Conservation (phyloP, 2,797 vertebrate genomes). For the Tachyglossus aculeatus region DNA sequence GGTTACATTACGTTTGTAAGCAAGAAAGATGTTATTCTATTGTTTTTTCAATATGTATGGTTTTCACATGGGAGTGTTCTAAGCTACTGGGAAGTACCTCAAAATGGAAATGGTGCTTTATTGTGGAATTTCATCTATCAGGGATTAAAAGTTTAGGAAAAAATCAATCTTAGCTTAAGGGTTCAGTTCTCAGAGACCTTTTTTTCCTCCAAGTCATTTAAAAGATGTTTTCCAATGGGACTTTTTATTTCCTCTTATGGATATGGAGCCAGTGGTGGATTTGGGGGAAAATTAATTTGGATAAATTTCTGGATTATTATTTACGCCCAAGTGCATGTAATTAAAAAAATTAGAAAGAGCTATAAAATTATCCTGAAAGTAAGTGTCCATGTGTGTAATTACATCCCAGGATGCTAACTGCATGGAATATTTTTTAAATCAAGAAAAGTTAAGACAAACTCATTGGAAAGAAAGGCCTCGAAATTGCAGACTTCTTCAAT, state of each 20-base stretch:
- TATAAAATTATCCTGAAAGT: conserved; percentile 55
- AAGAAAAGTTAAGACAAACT: conserved; percentile 37
- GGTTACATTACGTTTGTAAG: conserved; percentile 43
- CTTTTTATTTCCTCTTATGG: not conserved
- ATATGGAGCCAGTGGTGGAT: conserved; percentile 28
- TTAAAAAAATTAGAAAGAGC: conserved; percentile 48
- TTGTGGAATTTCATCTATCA: conserved; percentile 40
- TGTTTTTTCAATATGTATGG: conserved; percentile 5
- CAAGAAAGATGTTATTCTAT: conserved; percentile 25
- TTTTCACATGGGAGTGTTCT: conserved; percentile 31
- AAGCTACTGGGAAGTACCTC: conserved; percentile 14
- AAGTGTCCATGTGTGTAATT: conserved; percentile 44
- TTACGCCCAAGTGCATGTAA: conserved; percentile 51
- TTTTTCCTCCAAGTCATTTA: conserved; percentile 26
- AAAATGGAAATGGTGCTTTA: conserved; percentile 26
- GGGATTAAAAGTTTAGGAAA: conserved; percentile 45
- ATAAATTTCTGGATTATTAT: conserved; percentile 59
- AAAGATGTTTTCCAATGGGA: conserved; percentile 38
- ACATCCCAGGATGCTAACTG: conserved; percentile 25
- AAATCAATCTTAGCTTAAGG: conserved; percentile 32
- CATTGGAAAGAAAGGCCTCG: conserved; percentile 21
- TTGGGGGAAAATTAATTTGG: conserved; percentile 21
- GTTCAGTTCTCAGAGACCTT: conserved; percentile 28
- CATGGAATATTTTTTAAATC: conserved; percentile 51
- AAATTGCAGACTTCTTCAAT: conserved; percentile 40